Evolutionary conservation across 1,140 invertebrate genomes (phyloP).

Genomic region (Notospermus geniculatus): DNA sequence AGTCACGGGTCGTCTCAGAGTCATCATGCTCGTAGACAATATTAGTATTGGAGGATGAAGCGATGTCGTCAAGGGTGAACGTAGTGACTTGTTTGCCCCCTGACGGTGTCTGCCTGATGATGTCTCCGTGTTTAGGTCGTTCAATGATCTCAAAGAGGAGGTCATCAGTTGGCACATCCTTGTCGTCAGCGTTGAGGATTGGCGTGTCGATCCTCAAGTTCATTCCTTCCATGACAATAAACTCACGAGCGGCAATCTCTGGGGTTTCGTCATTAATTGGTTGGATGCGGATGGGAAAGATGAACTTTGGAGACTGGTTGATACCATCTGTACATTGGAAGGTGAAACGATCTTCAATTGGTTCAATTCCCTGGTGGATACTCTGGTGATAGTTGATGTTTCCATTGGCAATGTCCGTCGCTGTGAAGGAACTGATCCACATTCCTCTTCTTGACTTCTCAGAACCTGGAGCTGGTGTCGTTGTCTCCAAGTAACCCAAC

Average conservation of each 20-base stretch:
- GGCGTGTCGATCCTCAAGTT: conserved; percentile 53
- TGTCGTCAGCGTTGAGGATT: conserved; percentile 54
- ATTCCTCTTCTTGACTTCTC: conserved; percentile 47
- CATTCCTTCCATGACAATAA: conserved; percentile 55
- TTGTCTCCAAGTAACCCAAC: conserved; percentile 54
- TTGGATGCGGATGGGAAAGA: conserved; percentile 46
- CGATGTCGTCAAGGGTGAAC: conserved; percentile 52
- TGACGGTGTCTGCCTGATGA: conserved; percentile 39
- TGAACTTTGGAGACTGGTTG: conserved; percentile 36
- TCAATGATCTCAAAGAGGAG: conserved; percentile 47
- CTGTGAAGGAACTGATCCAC: conserved; percentile 49
- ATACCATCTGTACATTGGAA: conserved; percentile 55
- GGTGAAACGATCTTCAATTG: conserved; percentile 45
- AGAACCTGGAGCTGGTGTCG: conserved; percentile 46
- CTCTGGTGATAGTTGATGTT: conserved; percentile 56
- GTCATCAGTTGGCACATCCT: conserved; percentile 51
- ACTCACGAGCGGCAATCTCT: conserved; percentile 48
- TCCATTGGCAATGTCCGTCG: conserved; percentile 40
- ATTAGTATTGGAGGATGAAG: conserved; percentile 40
- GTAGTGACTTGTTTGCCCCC: conserved; percentile 40
- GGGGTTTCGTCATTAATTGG: conserved; percentile 58
- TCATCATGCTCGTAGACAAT: conserved; percentile 57
- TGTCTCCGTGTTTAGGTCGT: conserved; percentile 51
- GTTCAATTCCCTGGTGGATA: conserved; percentile 53
- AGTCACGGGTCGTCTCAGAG: conserved; percentile 51